Conservation (phyloP, 2,113 vertebrate genomes). For the Arothron firmamentum region DNA sequence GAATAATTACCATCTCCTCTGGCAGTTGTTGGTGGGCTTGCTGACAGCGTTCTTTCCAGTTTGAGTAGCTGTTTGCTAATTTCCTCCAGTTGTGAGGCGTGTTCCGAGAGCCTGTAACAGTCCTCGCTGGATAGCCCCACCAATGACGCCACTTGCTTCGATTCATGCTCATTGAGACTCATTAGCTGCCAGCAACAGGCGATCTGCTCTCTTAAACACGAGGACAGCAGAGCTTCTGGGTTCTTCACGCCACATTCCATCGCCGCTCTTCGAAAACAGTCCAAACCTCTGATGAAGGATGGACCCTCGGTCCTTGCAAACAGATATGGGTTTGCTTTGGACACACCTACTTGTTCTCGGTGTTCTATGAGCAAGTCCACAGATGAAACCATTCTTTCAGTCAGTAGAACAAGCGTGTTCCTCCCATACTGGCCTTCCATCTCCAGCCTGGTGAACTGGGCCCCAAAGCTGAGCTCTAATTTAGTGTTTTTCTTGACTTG, state of each 20-base stretch:
- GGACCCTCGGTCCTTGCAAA: constrained; percentile 69
- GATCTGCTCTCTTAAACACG: constrained; percentile 63
- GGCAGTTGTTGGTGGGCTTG: constrained; percentile 15
- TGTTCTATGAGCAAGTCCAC: constrained; percentile 60
- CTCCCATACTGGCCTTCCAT: constrained; percentile 67
- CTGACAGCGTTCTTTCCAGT: constrained; percentile 43
- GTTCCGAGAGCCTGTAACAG: constrained; percentile 42
- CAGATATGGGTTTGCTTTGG: constrained; percentile 61
- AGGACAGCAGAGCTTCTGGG: constrained; percentile 60
- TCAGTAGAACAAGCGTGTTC: constrained; percentile 66
- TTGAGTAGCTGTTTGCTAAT: constrained; percentile 59
- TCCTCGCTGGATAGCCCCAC: constrained; percentile 48
- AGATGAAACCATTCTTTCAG: constrained; percentile 57
- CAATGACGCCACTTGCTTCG: constrained; percentile 55
- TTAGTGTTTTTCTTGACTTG: constrained; percentile 64
- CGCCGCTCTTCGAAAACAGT: constrained; percentile 63
- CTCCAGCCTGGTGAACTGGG: constrained; percentile 58
- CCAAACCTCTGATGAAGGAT: constrained; percentile 64
- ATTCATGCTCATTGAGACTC: constrained; percentile 54
- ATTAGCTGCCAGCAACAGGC: constrained; percentile 68
- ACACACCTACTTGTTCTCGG: constrained; percentile 55
- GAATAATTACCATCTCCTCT: constrained; percentile 45
- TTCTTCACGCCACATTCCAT: constrained; percentile 65
- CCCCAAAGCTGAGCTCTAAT: constrained; percentile 59
- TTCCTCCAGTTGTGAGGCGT: constrained; percentile 54